phyloP scores from a whole-genome alignment of 2,797 vertebrate genomes.

The Carduelis carduelis region DNA sequence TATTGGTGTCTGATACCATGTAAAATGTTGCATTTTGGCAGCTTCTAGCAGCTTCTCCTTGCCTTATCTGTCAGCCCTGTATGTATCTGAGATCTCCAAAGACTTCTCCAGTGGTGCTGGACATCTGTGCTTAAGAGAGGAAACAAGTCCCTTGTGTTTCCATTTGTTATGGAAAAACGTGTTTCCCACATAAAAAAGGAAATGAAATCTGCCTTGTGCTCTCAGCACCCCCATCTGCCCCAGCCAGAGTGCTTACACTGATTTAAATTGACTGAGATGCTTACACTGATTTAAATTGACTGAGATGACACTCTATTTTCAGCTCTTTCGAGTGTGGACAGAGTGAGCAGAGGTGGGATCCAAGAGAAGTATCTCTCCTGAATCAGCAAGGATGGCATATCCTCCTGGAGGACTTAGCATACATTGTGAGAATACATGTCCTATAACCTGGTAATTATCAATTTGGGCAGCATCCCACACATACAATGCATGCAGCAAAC shows the following conservation, averaged over 20 bases:
- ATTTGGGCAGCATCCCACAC: background rate
- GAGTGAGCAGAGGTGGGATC: background rate
- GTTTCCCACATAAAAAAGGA: rapidly evolving
- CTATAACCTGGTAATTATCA: background rate
- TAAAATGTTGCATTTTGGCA: background rate
- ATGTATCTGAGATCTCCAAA: background rate
- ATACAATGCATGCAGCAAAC: background rate
- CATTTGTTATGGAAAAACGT: background rate
- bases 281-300: background rate
- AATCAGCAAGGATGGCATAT: background rate
- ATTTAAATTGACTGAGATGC: background rate
- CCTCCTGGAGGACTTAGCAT: background rate
- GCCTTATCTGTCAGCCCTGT: background rate
- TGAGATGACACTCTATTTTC: background rate
- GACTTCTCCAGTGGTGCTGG: background rate
- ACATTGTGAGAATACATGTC: background rate
- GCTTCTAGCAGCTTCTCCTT: background rate
- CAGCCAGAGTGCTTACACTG: background rate
- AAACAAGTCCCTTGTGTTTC: background rate
- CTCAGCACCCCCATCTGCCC: background rate
- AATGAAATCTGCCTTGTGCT: background rate
- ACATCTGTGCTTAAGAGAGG: background rate
- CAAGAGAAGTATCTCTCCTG: background rate
- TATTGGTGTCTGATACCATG: background rate
- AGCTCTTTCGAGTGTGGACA: background rate